Evolutionary conservation across 1,140 invertebrate species (phyloP).

Genomic region (Scaptodrosophila lebanonensis): DNA sequence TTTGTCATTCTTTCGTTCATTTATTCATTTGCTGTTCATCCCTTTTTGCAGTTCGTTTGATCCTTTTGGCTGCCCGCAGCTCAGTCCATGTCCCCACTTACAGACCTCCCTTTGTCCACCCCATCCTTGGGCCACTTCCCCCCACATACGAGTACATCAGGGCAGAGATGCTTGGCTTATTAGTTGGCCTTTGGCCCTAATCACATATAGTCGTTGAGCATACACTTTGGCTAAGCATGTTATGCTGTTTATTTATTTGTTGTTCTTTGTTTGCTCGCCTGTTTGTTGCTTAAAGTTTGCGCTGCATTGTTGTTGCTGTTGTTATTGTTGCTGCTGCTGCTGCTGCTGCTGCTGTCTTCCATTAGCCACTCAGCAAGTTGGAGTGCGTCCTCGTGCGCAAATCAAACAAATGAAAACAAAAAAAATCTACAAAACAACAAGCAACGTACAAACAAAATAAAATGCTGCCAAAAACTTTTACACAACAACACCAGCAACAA

Average conservation of each 20-base stretch:
- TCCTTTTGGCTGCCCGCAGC: slow-evolving; percentile 10
- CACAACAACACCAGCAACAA: background rate
- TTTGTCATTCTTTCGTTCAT: background rate
- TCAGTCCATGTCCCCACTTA: too few species aligned
- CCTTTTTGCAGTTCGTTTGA: slow-evolving; percentile 32
- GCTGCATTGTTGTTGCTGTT: slow-evolving; percentile 37
- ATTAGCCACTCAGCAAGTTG: slow-evolving; percentile 66
- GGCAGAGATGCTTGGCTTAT: slow-evolving; percentile 2
- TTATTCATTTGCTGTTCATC: slow-evolving; percentile 12
- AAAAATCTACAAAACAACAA: too few species aligned
- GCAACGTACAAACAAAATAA: background rate
- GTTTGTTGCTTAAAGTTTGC: slow-evolving; percentile 25
- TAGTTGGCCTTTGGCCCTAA: slow-evolving; percentile 23
- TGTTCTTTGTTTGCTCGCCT: slow-evolving; percentile 12
- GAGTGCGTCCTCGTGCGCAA: slow-evolving; percentile 50
- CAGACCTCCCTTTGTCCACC: too few species aligned
- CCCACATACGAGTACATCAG: too few species aligned
- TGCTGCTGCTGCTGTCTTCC: slow-evolving; percentile 31
- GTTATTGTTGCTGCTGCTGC: background rate
- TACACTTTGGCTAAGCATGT: too few species aligned
- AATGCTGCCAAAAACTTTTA: background rate
- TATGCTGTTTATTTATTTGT: background rate
- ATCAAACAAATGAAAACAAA: background rate
- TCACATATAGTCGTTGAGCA: slow-evolving; percentile 33
- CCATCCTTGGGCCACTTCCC: too few species aligned